Evolutionary conservation across 2,888 invertebrate species (phyloP).

Genomic region (Mimachlamys varia): DNA sequence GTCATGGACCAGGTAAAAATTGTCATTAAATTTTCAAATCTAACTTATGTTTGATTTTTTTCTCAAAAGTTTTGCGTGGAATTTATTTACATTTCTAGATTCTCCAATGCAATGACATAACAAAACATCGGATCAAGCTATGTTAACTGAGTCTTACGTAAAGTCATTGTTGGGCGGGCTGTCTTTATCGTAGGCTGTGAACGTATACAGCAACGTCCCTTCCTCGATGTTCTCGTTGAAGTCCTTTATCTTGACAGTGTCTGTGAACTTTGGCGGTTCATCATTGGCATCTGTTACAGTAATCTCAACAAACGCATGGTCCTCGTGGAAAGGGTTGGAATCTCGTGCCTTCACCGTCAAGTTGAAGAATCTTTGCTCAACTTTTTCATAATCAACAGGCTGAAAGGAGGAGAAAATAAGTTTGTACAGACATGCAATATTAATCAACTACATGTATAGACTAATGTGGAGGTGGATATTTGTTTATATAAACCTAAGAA

Average conservation of each 20-base stretch:
- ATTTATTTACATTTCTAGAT: neutral
- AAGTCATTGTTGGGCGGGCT: constrained; percentile 87
- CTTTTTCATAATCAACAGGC: constrained; percentile 78
- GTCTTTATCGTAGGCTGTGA: constrained; percentile 97
- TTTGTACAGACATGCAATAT: too few species aligned
- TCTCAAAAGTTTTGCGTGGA: too few species aligned
- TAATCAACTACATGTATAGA: neutral
- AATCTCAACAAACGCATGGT: constrained; percentile 96
- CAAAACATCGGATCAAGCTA: neutral
- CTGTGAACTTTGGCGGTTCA: constrained; percentile 95
- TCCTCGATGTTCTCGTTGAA: constrained; percentile 92
- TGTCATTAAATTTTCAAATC: too few species aligned
- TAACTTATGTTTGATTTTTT: too few species aligned
- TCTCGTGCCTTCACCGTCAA: constrained; percentile 78
- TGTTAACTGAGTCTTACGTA: constrained; percentile 64
- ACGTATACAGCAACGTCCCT: constrained; percentile 94
- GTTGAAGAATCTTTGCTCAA: constrained; percentile 74
- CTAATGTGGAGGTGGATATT: too few species aligned
- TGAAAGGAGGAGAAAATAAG: constrained; percentile 52
- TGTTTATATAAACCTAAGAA: too few species aligned
- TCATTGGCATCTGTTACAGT: constrained; percentile 99
- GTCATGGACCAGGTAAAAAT: too few species aligned
- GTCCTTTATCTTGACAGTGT: constrained; percentile 86
- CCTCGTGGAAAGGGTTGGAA: constrained; percentile 83
- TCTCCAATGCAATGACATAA: neutral